These are phyloP conservation scores for Notarius lentiginosus DNA, from an alignment of 2,113 vertebrate species.

Conservation along the genomic window DNA sequence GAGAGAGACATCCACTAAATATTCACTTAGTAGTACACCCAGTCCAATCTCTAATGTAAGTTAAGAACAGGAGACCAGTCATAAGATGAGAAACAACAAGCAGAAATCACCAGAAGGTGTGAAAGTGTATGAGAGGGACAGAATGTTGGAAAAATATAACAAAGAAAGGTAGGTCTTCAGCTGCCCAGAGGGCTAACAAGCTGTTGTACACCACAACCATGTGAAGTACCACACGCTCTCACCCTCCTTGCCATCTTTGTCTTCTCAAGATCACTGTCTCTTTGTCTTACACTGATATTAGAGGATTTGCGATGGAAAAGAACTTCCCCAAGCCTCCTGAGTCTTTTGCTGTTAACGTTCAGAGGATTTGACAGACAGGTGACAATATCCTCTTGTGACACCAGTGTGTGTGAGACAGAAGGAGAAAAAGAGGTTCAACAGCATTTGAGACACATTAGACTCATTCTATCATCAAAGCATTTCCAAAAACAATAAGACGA, in stretches of 20 bases:
- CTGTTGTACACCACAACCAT: slow-evolving; percentile 38
- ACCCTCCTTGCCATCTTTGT: slow-evolving; percentile 8
- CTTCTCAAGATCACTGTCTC: background rate
- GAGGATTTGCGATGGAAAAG: slow-evolving; percentile 32
- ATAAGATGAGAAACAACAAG: slow-evolving; percentile 39
- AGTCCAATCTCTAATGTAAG: slow-evolving; percentile 10
- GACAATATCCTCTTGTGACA: slow-evolving; percentile 50
- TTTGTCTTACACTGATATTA: slow-evolving; percentile 4
- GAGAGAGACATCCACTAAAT: slow-evolving; percentile 10
- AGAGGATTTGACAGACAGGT: slow-evolving; percentile 46
- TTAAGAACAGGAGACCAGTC: slow-evolving; percentile 39
- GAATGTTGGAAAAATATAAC: slow-evolving; percentile 19
- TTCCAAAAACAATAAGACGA: background rate
- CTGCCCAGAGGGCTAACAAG: slow-evolving; percentile 45
- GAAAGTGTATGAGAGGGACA: slow-evolving; percentile 27
- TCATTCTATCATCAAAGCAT: background rate
- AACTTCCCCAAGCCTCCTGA: slow-evolving; percentile 39
- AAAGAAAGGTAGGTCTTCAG: slow-evolving; percentile 34
- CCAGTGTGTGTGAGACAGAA: slow-evolving; percentile 10
- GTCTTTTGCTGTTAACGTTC: slow-evolving; percentile 41
- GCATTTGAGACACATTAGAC: background rate
- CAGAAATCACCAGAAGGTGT: slow-evolving; percentile 33
- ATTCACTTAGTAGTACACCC: slow-evolving; percentile 5
- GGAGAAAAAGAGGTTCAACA: background rate
- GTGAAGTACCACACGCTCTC: slow-evolving; percentile 12